Base-by-base conservation (phyloP, 2,113 vertebrate genomes). In the Tenrec ecaudatus region DNA sequence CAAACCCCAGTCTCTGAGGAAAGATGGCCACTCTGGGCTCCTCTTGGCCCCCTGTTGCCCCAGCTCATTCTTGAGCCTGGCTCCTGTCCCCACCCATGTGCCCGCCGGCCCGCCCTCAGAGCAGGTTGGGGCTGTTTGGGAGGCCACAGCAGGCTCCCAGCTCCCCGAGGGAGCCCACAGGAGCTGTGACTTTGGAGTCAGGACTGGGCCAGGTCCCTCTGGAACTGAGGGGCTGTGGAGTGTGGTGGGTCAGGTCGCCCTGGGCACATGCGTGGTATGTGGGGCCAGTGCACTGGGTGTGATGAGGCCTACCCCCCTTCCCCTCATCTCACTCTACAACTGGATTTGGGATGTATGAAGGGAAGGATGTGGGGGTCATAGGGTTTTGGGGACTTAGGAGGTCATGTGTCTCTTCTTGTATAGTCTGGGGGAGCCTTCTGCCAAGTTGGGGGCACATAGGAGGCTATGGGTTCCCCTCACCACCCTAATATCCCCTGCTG, bases 41-140 rank as follows among this genome's bases (percentile, higher is more conserved):
- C 64, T 10, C 23, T 10, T 66, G 20, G 64, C 64, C 23, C 22
- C 23, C 64, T 66, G 23, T 29, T 6, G 20, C 9, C 22, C 23
- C 64, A 25, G 64, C 22, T 66, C 23, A 79, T 95, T 94, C 91
- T 93, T 92, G 66, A 62, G 90, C 85, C 64, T 86, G 20, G 78
- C 71, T 86, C 0, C 29, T 62, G 66, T 96, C 94, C 86, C 82
- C 96, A 79, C 97, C 96, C 94, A 86, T 53, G 71, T 53, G 31
- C 60, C 85, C 68, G 66, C 95, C 40, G 33, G 33, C 71, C 71
- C 60, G 85, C 53, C 10, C 89, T 93, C 36, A 40, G 83, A 96
- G 91, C 95, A 94, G 97, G 96, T 96, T 80, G 78, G 94, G 89
- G 96, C 95, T 96, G 97, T 95, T 82, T 93, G 86, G 77, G 90